These are phyloP conservation scores for Cantharis flavilabris DNA, from an alignment of 2,888 invertebrate species.

Conservation along the genomic window DNA sequence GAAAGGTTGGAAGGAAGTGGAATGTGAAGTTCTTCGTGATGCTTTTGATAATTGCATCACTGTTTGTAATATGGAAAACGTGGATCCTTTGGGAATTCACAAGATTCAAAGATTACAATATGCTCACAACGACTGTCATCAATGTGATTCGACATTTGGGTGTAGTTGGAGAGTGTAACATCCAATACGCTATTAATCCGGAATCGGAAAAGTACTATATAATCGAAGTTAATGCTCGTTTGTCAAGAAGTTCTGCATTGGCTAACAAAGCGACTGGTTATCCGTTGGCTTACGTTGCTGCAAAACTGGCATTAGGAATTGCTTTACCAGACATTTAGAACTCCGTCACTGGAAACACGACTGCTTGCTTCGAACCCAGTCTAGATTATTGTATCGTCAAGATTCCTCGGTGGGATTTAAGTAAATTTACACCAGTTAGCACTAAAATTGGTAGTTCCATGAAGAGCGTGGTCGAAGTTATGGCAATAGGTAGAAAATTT, in stretches of 20 bases:
- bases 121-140: slow-evolving; percentile 90
- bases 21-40: slow-evolving; percentile 98
- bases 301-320: slow-evolving; percentile 90
- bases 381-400: slow-evolving; percentile 99
- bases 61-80: slow-evolving; percentile 99
- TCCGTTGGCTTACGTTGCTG: slow-evolving; percentile 97
- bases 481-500: slow-evolving; percentile 97
- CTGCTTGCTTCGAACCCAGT: slow-evolving; percentile 99
- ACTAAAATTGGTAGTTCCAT: slow-evolving; percentile 98
- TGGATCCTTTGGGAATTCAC: slow-evolving; percentile 98
- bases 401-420: slow-evolving; percentile 98
- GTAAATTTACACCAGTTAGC: slow-evolving; percentile 91
- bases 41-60: slow-evolving; percentile 98
- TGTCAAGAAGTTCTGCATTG: slow-evolving; percentile 96
- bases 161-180: slow-evolving; percentile 98
- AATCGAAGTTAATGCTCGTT: slow-evolving; percentile 95
- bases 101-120: slow-evolving; percentile 94
- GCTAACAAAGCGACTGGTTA: slow-evolving; percentile 99
- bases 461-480: slow-evolving; percentile 99
- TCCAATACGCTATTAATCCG: slow-evolving; percentile 97
- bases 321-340: slow-evolving; percentile 87
- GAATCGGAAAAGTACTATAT: slow-evolving; percentile 87
- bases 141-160: slow-evolving; percentile 95
- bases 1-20: slow-evolving; percentile 99
- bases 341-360: slow-evolving; percentile 91